Evolutionary conservation across 2,797 vertebrate genomes (phyloP).

Genomic region (Hylomyscus alleni): DNA sequence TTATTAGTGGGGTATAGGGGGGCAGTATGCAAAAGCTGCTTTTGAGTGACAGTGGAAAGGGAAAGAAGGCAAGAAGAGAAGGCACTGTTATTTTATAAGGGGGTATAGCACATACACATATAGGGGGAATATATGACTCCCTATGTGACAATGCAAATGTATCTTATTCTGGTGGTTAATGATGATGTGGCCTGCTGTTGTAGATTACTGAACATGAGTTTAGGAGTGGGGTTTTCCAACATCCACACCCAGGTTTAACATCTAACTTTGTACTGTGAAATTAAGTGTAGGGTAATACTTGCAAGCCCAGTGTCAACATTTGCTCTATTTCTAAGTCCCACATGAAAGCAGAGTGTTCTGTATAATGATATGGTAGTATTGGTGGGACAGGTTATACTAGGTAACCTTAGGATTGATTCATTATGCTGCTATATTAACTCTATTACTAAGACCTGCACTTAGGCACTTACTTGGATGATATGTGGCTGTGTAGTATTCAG

Average conservation of each 20-base stretch:
- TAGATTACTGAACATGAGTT: too few species aligned
- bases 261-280: conserved; percentile 36
- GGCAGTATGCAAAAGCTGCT: too few species aligned
- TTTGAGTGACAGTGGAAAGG: too few species aligned
- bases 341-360: background rate
- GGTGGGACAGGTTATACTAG: background rate
- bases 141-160: too few species aligned
- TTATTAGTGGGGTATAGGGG: too few species aligned
- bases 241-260: background rate
- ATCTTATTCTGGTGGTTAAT: too few species aligned
- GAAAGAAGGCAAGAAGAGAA: too few species aligned
- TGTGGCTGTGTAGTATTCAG: background rate
- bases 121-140: too few species aligned
- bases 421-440: conserved; percentile 8
- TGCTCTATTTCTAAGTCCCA: conserved; percentile 6
- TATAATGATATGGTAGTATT: background rate
- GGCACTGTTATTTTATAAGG: too few species aligned
- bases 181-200: too few species aligned
- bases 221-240: too few species aligned
- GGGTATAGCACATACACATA: too few species aligned
- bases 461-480: conserved; percentile 45
- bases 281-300: conserved; percentile 20
- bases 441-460: conserved; percentile 38
- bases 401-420: background rate
- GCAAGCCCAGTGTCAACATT: background rate